A percentile compares a stretch with the other conserved stretches of the same genome.
Evolutionary conservation across 2,113 vertebrate species (phyloP).

Genomic region (Tragelaphus strepsiceros): DNA sequence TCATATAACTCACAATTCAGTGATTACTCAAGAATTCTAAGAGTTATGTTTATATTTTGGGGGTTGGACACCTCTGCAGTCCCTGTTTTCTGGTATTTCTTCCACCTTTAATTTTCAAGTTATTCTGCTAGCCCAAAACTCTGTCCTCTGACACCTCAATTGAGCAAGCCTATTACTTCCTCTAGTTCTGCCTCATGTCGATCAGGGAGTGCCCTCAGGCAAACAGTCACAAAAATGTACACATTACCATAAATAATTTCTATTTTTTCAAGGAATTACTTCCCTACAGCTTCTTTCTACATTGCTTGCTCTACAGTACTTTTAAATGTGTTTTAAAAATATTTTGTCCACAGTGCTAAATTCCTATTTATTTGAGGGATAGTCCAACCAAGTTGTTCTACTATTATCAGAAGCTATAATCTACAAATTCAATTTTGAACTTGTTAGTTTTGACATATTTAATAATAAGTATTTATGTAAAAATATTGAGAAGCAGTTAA

Average conservation of each 20-base stretch:
- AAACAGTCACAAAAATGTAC: neutral
- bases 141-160: neutral
- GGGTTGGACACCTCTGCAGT: neutral
- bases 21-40: neutral
- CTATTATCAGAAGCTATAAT: neutral
- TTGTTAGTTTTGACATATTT: neutral
- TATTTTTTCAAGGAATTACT: neutral
- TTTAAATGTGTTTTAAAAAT: neutral
- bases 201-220: neutral
- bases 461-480: neutral
- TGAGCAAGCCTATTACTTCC: neutral
- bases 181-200: neutral
- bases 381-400: neutral
- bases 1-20: neutral
- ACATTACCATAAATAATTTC: neutral
- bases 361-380: neutral
- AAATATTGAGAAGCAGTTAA: neutral
- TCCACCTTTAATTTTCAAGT: neutral
- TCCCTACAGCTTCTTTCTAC: neutral
- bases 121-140: neutral
- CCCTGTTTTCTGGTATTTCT: neutral
- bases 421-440: neutral
- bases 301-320: neutral
- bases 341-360: neutral
- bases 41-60: neutral